phyloP scores from a whole-genome alignment of 2,797 vertebrate species.

The Mormyrus hasselquistii region DNA sequence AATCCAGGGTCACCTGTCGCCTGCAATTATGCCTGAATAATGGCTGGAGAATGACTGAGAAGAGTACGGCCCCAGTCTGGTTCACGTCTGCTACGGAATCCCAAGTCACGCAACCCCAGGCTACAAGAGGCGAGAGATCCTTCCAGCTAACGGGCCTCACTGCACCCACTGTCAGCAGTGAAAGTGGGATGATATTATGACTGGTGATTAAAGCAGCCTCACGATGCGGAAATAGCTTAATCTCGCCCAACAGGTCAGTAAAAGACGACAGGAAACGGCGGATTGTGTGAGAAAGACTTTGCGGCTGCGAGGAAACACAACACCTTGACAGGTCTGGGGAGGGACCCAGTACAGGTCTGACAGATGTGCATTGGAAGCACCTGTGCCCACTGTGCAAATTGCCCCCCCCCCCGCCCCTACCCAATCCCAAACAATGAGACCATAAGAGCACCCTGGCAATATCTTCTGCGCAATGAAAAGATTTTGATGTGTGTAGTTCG shows the following conservation, averaged over 20 bases:
- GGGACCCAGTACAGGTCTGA: conserved; percentile 17
- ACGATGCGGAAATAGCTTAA: not conserved
- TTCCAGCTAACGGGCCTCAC: not conserved
- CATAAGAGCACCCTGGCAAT: not conserved
- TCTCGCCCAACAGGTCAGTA: not conserved
- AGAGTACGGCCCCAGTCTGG: not conserved
- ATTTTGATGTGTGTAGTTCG: not conserved
- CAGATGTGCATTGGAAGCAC: conserved; percentile 47
- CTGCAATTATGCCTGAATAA: not conserved
- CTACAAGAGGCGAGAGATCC: not conserved
- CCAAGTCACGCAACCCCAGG: not conserved
- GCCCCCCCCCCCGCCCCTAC: not conserved
- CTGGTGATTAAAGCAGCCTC: not conserved
- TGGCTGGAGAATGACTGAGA: not conserved
- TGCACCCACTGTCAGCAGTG: not conserved
- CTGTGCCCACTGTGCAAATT: conserved; percentile 56
- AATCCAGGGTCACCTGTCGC: not conserved
- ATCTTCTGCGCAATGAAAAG: not conserved
- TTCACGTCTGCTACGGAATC: not conserved
- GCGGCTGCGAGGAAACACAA: not conserved
- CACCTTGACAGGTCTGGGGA: not conserved
- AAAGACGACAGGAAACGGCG: not conserved
- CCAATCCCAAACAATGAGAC: not conserved
- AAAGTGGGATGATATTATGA: not conserved
- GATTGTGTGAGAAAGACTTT: not conserved